Evolutionary conservation across 2,113 vertebrate species (phyloP).

Genomic region (Rallus limicola): DNA sequence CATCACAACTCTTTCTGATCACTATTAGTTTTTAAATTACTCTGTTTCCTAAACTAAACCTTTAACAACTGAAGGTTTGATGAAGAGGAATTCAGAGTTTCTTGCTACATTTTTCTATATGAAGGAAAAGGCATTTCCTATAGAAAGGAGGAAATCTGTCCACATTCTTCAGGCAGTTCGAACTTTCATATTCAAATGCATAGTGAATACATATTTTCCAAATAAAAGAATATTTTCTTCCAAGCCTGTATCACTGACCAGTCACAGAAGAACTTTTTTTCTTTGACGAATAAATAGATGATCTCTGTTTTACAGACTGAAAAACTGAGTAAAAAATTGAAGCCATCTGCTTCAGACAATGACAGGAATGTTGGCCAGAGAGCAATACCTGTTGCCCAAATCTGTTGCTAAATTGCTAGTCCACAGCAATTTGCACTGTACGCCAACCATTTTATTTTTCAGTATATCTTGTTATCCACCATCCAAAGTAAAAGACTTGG

Average conservation of each 20-base stretch:
- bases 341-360: conserved; percentile 35
- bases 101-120: neutral
- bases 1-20: neutral
- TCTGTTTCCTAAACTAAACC: neutral
- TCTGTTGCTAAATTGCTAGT: conserved; percentile 5
- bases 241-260: neutral
- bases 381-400: conserved; percentile 46
- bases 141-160: neutral
- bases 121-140: neutral
- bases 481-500: neutral
- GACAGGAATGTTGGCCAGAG: neutral
- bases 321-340: conserved; percentile 8
- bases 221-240: neutral
- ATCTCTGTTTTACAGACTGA: neutral
- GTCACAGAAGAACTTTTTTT: neutral
- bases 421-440: neutral
- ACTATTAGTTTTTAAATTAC: neutral
- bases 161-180: neutral
- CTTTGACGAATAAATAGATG: neutral
- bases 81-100: neutral
- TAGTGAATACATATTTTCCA: neutral
- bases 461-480: neutral
- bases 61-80: neutral
- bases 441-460: neutral
- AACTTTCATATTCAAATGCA: neutral